Evolutionary conservation across 1,140 invertebrate species (phyloP), one percentile per base, ranked within the genome.

Genomic region (Achatina immaculata): DNA sequence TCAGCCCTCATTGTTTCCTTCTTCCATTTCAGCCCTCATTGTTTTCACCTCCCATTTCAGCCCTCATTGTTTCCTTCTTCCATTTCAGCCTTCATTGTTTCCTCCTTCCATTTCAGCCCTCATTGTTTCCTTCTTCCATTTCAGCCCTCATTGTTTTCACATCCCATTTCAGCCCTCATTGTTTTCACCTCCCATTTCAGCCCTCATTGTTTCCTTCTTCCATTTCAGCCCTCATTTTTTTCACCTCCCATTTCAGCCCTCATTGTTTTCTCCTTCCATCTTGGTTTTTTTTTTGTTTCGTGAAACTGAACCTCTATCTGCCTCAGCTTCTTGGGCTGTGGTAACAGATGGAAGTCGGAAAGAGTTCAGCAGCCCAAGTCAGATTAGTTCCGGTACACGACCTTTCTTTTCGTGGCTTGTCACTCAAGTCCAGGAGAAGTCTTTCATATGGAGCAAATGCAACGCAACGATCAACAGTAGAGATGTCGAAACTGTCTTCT

Each of bases 61-160:
- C 31, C n/a, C n/a, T n/a, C n/a, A 11, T 34, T 38, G 11, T n/a
- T 72, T 72, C 40, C 38, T 72, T 36, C 38, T 42, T 42, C 36
- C 36, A 9, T 24, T 36, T n/a, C n/a, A 14, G 9, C 36, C 40
- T 72, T 42, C 31, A 9, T 14, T 36, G 7, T 19, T 42, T 72
- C 36, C 69, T 72, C 36, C 69, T 72, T 72, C 69, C 14, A 11
- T 34, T 72, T 72, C 69, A 11, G n/a, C 14, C 34, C 11, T 36
- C 31, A 11, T 72, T 34, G 11, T 72, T 34, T 42, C 36, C 40
- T 72, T 72, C 69, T 38, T 72, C 69, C 36, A 19, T 34, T 72
- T 72, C 40, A 6, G 11, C 69, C 36, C 11, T 38, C 14, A 19
- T 14, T 72, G 6, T 38, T n/a, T 72, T 11, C 11, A 7, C 34